Conservation (phyloP, 2,888 invertebrate species). For the Diarsia rubi region DNA sequence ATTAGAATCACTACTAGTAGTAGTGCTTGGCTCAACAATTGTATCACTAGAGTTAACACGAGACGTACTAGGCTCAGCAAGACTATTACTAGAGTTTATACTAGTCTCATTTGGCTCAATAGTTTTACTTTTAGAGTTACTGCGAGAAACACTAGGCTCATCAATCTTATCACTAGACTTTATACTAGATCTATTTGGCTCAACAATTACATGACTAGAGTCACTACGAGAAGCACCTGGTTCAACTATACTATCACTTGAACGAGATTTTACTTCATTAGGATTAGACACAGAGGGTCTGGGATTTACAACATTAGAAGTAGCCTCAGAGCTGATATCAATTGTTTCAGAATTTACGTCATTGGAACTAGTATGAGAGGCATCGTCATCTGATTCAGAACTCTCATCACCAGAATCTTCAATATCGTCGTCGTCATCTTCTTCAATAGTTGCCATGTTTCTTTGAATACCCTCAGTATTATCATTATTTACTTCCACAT, state of each 20-base stretch:
- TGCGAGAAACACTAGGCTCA: neutral
- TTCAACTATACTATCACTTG: slow-evolving; percentile 1
- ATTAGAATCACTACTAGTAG: neutral
- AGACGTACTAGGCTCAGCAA: neutral
- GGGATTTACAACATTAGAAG: neutral
- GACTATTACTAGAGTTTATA: neutral
- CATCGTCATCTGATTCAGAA: neutral
- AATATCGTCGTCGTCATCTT: too few relatives aligned
- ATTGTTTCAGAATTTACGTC: neutral
- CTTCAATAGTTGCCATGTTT: neutral
- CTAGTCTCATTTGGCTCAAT: neutral
- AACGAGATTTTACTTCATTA: slow-evolving; percentile 4
- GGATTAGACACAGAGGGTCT: neutral
- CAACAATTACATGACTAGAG: neutral
- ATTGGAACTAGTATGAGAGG: neutral
- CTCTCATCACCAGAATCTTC: neutral
- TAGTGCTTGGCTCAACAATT: neutral
- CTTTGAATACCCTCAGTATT: neutral
- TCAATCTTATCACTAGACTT: neutral
- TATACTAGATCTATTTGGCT: neutral
- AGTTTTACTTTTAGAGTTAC: neutral
- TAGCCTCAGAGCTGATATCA: neutral
- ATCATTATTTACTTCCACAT: neutral
- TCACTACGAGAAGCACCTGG: neutral
- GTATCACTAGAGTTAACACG: neutral